Evolutionary conservation across 2,113 vertebrate genomes (phyloP), one percentile per base, ranked within the genome.

Genomic region (Cavia aperea): DNA sequence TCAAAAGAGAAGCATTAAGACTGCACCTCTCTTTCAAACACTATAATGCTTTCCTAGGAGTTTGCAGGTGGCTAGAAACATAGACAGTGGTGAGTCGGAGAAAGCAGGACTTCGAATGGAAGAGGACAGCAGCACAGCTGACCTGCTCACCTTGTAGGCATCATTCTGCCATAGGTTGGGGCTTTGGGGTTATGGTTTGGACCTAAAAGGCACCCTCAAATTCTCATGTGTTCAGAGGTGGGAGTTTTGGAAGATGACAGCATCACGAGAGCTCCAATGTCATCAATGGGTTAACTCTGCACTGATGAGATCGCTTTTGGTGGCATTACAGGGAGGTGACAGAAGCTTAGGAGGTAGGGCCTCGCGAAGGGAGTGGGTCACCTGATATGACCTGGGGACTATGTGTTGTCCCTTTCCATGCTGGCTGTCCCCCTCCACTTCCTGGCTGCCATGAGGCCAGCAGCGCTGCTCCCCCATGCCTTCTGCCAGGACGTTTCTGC

Each of bases 1-100:
- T 96, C 94, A 95, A 94, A 96, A 93, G 72, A 84, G 89, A 95
- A 95, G 73, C 94, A 95, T 96, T 92, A 94, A 85, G 31, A 68
- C 56, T 4, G 66, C 49, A 73, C 88, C 24, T 93, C 72, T 94
- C 90, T 68, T 86, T 75, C 33, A 84, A 88, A 70, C 51, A 81
- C 70, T 26, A 9, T 82, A 58, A 83, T 54, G 89, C 49, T 84
- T 83, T 95, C 86, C 91, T 66, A 78, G 43, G 54, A 36, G 46
- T 77, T 65, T 16, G 43, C 83, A 91, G 81, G 86, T 82, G n/a
- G 70, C 62, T 56, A 15, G 66, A 60, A 73, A 26, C 29, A 46
- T 4, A 21, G 58, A 33, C 14, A 83, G 87, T 18, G 14, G 36
- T 39, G 31, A 86, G n/a, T 0, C 26, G 24, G 5, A 81, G 54